Conservation (phyloP, 2,113 vertebrate genomes). For the Elephas maximus region DNA sequence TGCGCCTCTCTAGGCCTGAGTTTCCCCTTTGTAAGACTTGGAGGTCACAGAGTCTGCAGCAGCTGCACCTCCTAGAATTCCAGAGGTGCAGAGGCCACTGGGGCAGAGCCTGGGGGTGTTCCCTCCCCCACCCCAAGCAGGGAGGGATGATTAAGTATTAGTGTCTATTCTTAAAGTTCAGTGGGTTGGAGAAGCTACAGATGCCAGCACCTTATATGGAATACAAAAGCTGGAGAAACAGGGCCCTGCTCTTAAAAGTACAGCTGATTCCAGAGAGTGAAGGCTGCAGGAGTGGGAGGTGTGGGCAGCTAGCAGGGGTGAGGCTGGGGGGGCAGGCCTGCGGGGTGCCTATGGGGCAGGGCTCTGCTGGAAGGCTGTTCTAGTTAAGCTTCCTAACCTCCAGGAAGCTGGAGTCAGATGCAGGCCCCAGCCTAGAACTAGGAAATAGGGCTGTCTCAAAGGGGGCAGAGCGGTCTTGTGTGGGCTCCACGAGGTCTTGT, state of each 20-base stretch:
- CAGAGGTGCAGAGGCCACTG: background rate
- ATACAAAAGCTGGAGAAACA: slow-evolving; percentile 39
- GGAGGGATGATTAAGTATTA: slow-evolving; percentile 86
- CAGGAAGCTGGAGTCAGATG: no score
- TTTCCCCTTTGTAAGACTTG: background rate
- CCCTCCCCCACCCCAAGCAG: slow-evolving; percentile 58
- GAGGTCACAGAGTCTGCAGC: background rate
- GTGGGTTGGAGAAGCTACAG: slow-evolving; percentile 85
- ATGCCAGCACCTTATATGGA: slow-evolving; percentile 73
- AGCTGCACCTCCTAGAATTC: background rate
- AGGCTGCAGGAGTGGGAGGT: background rate
- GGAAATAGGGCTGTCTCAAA: no score
- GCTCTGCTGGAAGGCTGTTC: no score
- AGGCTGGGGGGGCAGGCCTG: no score
- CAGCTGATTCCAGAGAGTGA: background rate
- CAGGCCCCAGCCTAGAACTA: no score
- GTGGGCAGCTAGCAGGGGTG: no score
- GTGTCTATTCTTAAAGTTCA: slow-evolving; percentile 87
- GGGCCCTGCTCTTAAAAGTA: slow-evolving; percentile 12
- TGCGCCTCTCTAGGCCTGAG: background rate
- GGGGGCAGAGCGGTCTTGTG: background rate
- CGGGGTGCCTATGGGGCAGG: background rate
- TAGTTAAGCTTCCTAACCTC: no score
- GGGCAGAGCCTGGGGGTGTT: background rate
- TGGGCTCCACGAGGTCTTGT: no score